Evolutionary conservation across 2,888 invertebrate species (phyloP).

Genomic region (Drosophila barbarae): DNA sequence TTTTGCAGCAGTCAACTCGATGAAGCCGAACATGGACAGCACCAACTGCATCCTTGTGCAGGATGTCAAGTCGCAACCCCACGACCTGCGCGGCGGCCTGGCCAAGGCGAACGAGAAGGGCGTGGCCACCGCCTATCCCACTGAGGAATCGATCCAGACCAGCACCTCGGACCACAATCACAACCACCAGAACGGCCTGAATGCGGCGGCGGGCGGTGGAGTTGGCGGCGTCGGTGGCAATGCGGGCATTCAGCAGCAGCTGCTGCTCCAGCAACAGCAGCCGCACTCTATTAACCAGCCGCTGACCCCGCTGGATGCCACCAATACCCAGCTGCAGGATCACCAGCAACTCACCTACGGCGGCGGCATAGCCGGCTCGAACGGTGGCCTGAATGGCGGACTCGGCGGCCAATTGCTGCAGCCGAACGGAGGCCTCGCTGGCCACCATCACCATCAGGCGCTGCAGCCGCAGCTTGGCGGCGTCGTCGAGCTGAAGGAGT

Average conservation of each 20-base stretch:
- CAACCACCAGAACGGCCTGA: conserved; percentile 81
- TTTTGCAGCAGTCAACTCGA: conserved; percentile 93
- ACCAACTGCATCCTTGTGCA: conserved; percentile 94
- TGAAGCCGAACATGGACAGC: conserved; percentile 93
- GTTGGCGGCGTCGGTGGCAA: conserved; percentile 8
- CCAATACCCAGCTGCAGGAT: conserved; percentile 67
- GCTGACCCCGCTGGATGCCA: conserved; percentile 63
- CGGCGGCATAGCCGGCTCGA: conserved; percentile 40
- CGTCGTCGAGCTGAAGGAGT: conserved; percentile 89
- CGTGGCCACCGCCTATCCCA: conserved; percentile 83
- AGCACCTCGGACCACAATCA: conserved; percentile 86
- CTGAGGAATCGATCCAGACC: conserved; percentile 88
- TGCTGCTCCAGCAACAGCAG: conserved; percentile 82
- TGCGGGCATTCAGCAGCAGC: conserved; percentile 81
- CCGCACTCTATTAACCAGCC: conserved; percentile 77
- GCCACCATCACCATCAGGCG: conserved; percentile 67
- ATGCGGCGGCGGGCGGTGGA: conserved; percentile 42
- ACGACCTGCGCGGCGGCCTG: conserved; percentile 90
- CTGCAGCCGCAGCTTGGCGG: conserved; percentile 67
- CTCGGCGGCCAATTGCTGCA: conserved; percentile 69
- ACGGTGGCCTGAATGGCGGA: conserved; percentile 51
- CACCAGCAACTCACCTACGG: conserved; percentile 60
- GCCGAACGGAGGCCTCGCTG: conserved; percentile 44
- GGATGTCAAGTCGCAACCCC: conserved; percentile 87
- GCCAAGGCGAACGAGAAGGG: conserved; percentile 72